phyloP scores from a whole-genome alignment of 2,113 vertebrate species.

The Peromyscus polionotus region DNA sequence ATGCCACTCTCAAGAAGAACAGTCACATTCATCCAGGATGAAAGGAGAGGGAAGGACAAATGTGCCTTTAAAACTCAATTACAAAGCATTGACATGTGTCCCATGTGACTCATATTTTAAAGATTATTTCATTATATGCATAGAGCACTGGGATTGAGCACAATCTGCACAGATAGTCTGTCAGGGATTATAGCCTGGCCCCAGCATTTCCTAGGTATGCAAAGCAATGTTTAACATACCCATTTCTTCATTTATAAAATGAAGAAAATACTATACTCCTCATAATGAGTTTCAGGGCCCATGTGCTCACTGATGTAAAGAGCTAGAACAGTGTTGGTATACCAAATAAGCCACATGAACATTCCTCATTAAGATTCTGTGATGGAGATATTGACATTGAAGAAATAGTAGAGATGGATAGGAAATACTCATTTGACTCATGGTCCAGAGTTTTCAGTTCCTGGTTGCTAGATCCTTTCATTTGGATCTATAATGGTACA shows the following conservation, averaged over 20 bases:
- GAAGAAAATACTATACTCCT: not conserved
- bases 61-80: not conserved
- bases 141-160: not conserved
- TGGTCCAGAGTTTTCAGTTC: not conserved
- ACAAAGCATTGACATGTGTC: not conserved
- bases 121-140: not conserved
- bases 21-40: not conserved
- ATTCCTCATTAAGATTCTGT: not conserved
- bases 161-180: not conserved
- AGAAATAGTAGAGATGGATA: not conserved
- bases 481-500: not conserved
- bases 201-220: not conserved
- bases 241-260: slow-evolving; percentile 26
- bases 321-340: not conserved
- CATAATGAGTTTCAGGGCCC: not conserved
- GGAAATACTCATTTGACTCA: not conserved
- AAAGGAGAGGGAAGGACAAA: not conserved
- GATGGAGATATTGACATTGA: not conserved
- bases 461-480: not conserved
- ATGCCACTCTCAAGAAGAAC: not conserved
- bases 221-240: not conserved
- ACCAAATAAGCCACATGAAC: not conserved
- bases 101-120: not conserved
- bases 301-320: not conserved
- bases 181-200: not conserved